These are phyloP conservation scores for Ailurus styani DNA, from an alignment of 2,113 vertebrate genomes.

Conservation along the genomic window DNA sequence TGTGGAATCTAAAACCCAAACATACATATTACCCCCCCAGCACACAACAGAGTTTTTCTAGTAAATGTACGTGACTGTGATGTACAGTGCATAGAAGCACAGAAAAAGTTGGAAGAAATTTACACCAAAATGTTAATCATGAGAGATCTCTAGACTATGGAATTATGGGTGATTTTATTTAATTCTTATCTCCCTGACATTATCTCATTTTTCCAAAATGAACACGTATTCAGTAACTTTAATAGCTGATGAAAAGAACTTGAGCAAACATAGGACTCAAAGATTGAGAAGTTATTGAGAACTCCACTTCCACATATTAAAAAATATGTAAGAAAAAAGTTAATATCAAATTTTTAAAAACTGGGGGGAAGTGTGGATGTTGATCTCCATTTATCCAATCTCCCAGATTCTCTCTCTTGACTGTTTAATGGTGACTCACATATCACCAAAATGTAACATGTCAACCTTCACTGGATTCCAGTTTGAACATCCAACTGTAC, in stretches of 20 bases:
- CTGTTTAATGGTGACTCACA: background rate
- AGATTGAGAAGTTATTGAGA: background rate
- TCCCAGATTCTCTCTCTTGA: background rate
- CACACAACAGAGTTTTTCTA: background rate
- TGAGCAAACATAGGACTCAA: slow-evolving; percentile 4
- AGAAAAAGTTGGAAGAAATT: background rate
- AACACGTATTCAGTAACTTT: background rate
- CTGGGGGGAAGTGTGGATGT: background rate
- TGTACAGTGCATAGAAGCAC: background rate
- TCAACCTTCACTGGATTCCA: background rate
- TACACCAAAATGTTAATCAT: background rate
- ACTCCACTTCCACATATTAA: background rate
- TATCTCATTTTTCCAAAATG: slow-evolving; percentile 31
- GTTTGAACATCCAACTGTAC: background rate
- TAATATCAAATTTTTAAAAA: background rate
- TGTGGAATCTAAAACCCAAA: background rate
- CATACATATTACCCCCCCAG: background rate
- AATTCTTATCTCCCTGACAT: background rate
- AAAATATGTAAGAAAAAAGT: background rate
- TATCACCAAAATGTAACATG: background rate
- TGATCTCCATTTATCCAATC: background rate
- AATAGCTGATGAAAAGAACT: background rate
- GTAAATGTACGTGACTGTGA: background rate
- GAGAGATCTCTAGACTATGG: background rate
- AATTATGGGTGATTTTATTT: background rate